Evolutionary conservation across 2,797 vertebrate genomes (phyloP).

Genomic region (Gephyroberyx darwinii): DNA sequence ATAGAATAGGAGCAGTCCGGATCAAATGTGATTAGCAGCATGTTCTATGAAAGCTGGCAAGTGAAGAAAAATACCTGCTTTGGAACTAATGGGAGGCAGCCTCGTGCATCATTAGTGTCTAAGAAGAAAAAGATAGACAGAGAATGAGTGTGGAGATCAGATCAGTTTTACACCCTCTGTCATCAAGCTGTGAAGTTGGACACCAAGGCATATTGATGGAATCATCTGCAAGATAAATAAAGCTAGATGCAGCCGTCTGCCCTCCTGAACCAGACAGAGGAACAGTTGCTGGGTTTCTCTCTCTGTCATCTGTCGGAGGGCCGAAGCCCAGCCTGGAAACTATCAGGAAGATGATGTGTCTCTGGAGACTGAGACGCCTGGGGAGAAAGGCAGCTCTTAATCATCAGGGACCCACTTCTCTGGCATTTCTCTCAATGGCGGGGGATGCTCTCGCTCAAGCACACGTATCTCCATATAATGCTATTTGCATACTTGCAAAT

Average conservation of each 20-base stretch:
- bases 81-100: constrained; percentile 59
- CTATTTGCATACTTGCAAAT: constrained; percentile 79
- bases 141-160: constrained; percentile 52
- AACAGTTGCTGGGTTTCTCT: constrained; percentile 57
- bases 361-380: constrained; percentile 71
- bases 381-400: constrained; percentile 76
- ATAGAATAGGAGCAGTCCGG: constrained; percentile 57
- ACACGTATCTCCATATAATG: constrained; percentile 40
- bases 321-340: constrained; percentile 69
- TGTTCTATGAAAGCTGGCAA: constrained; percentile 52
- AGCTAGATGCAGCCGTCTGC: constrained; percentile 60
- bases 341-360: constrained; percentile 80
- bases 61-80: constrained; percentile 62
- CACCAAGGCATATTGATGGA: constrained; percentile 60
- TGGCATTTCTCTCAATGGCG: constrained; percentile 61
- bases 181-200: constrained; percentile 74
- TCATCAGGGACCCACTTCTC: constrained; percentile 81
- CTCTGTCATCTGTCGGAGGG: constrained; percentile 75
- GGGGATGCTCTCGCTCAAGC: constrained; percentile 33
- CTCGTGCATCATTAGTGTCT: constrained; percentile 59
- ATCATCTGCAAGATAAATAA: constrained; percentile 80
- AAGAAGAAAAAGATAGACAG: constrained; percentile 12
- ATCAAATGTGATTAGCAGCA: constrained; percentile 67
- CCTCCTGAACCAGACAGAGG: constrained; percentile 68
- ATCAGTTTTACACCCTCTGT: constrained; percentile 65